Evolutionary conservation across 2,797 vertebrate genomes (phyloP).

Genomic region (Buphagus erythrorhynchus): DNA sequence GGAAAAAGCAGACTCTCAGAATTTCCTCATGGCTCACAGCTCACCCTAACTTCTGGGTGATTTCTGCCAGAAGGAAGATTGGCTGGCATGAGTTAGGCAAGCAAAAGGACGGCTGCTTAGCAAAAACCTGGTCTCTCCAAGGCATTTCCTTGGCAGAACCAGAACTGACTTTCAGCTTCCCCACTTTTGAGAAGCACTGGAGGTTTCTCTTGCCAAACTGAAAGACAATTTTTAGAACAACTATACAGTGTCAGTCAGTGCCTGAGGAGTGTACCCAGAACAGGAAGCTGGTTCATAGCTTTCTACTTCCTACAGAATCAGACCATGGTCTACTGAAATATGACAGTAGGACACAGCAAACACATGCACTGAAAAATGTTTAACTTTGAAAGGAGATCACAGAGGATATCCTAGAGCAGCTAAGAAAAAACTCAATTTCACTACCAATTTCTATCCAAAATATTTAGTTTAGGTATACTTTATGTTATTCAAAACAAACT

Average conservation of each 20-base stretch:
- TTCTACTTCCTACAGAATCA: background rate
- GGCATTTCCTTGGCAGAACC: slow-evolving; percentile 16
- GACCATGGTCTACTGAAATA: background rate
- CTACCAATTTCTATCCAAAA: background rate
- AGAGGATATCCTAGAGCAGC: background rate
- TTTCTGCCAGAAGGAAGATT: background rate
- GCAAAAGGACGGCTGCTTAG: background rate
- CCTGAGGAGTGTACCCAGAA: background rate
- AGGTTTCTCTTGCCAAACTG: background rate
- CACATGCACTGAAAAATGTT: background rate
- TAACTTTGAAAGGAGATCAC: background rate
- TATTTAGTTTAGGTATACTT: background rate
- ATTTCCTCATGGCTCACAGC: background rate
- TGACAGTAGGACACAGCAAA: background rate
- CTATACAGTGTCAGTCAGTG: background rate
- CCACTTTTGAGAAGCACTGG: background rate
- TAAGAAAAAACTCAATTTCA: background rate
- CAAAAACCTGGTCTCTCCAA: background rate
- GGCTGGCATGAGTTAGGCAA: background rate
- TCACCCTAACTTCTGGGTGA: background rate
- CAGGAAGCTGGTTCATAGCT: background rate
- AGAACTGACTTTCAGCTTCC: background rate
- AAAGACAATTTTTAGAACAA: background rate
- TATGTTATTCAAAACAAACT: background rate
- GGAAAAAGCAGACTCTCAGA: background rate